These are phyloP conservation scores for Acanthacorydalis orientalis DNA, from an alignment of 2,888 invertebrate species.

Conservation along the genomic window DNA sequence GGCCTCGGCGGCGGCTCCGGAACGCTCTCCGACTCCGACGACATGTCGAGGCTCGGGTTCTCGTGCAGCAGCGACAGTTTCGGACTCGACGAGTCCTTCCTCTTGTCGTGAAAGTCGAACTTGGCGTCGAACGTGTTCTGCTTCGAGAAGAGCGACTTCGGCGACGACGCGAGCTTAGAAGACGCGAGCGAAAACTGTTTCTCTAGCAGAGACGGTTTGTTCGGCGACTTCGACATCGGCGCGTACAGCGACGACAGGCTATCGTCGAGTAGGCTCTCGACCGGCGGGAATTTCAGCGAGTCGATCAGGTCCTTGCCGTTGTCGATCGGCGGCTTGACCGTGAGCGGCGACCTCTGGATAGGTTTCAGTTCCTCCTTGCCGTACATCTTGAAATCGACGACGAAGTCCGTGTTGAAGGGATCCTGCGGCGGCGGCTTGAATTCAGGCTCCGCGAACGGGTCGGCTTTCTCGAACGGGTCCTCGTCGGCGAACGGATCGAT, in stretches of 20 bases:
- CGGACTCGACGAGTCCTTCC: background rate
- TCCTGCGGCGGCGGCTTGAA: constrained; percentile 34
- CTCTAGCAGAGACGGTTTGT: constrained; percentile 9
- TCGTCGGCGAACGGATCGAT: constrained; percentile 47
- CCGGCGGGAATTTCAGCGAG: constrained; percentile 12
- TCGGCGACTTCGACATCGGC: constrained; percentile 17
- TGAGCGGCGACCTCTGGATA: constrained; percentile 18
- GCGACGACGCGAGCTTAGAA: constrained; percentile 8
- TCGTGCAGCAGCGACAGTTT: constrained; percentile 17
- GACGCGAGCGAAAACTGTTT: constrained; percentile 14
- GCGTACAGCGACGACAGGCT: background rate
- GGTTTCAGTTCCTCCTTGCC: constrained; percentile 11
- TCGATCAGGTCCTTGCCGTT: constrained; percentile 19
- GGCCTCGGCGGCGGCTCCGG: constrained; percentile 55
- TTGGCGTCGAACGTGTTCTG: constrained; percentile 26
- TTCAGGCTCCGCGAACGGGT: constrained; percentile 42
- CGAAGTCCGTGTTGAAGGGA: constrained; percentile 39
- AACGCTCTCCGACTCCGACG: constrained; percentile 26
- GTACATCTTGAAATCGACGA: constrained; percentile 16
- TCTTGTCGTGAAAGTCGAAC: constrained; percentile 11
- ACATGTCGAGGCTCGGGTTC: constrained; percentile 22
- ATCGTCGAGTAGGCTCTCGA: constrained; percentile 5
- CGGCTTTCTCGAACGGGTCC: constrained; percentile 57
- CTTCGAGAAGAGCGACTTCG: constrained; percentile 16
- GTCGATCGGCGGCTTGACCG: constrained; percentile 9